phyloP scores from a whole-genome alignment of 2,113 vertebrate species.

The Diphyllodes magnificus region DNA sequence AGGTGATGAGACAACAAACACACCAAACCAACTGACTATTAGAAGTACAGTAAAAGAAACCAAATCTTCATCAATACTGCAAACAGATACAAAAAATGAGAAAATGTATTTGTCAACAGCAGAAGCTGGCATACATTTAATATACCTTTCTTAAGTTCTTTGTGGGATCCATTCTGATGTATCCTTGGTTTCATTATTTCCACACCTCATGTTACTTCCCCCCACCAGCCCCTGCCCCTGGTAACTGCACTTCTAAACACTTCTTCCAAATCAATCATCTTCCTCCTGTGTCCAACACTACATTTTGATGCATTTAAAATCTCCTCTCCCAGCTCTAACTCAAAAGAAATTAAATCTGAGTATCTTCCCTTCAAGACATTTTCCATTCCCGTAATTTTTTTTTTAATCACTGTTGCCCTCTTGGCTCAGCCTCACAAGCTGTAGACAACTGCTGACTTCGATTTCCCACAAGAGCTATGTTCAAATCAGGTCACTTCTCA shows the following conservation, averaged over 20 bases:
- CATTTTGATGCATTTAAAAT: background rate
- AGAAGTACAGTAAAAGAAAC: background rate
- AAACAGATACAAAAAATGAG: background rate
- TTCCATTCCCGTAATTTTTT: background rate
- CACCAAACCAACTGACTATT: background rate
- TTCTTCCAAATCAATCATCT: background rate
- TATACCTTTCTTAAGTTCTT: background rate
- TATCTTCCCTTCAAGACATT: background rate
- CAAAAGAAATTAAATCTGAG: background rate
- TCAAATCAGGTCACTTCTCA: background rate
- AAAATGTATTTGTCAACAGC: conserved; percentile 6
- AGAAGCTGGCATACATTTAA: background rate
- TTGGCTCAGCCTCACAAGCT: background rate
- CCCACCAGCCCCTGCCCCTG: background rate
- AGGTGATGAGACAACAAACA: background rate
- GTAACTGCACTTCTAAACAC: background rate
- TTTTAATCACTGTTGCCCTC: background rate
- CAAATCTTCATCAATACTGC: background rate
- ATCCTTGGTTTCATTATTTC: conserved; percentile 7
- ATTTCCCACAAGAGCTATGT: background rate
- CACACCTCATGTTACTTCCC: background rate
- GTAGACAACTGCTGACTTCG: background rate
- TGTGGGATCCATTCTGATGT: background rate
- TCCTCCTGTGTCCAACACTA: background rate
- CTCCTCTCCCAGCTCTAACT: background rate